phyloP scores from a whole-genome alignment of 2,797 vertebrate genomes.

The Xerus rutilus region DNA sequence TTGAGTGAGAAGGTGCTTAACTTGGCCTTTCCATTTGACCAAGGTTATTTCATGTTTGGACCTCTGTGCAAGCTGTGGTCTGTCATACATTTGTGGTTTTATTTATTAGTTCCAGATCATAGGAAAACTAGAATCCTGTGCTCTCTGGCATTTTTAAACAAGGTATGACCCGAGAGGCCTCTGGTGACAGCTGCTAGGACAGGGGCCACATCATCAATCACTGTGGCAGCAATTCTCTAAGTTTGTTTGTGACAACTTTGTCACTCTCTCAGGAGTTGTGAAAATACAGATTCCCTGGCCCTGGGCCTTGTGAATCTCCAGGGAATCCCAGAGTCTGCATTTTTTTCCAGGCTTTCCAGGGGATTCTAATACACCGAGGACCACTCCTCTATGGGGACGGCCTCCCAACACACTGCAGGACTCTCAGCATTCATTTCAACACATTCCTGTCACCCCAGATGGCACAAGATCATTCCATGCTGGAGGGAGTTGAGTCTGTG shows the following conservation, averaged over 20 bases:
- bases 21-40: not conserved
- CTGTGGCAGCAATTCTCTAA: not conserved
- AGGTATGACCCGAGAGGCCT: not conserved
- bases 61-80: not conserved
- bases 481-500: not conserved
- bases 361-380: not conserved
- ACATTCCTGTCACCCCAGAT: not conserved
- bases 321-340: not conserved
- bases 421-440: not conserved
- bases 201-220: not conserved
- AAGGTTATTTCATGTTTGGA: too few species aligned
- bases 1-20: not conserved
- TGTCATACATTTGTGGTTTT: not conserved
- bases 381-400: not conserved
- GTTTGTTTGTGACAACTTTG: not conserved
- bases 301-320: not conserved
- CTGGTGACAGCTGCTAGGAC: not conserved
- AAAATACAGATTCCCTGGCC: not conserved
- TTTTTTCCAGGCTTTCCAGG: not conserved
- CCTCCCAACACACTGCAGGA: not conserved
- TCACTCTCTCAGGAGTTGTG: not conserved
- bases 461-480: not conserved
- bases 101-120: not conserved
- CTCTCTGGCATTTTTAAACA: not conserved
- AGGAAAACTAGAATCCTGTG: not conserved